Base-by-base conservation (phyloP, 2,888 invertebrate genomes). In the Nematopogon swammerdamellus region DNA sequence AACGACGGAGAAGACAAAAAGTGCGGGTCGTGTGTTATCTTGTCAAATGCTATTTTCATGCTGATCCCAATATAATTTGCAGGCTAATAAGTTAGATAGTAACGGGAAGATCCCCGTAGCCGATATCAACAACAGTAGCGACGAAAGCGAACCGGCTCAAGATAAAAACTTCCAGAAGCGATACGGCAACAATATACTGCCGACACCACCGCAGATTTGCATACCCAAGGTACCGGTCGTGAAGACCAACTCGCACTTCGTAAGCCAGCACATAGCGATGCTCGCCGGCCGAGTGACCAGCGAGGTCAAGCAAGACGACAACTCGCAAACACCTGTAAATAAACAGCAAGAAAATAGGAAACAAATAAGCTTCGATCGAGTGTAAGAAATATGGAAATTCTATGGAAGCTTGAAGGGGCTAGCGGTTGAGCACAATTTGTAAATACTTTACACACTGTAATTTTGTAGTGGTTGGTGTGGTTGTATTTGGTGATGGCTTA, bases 111-210 rank as follows among this genome's bases (percentile, higher is more conserved):
- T 30, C 4, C 14, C 16, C 29, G 16, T 46, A 49, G 36, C 18
- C 46, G 53, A 57, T 50, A 55, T n/a, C n/a, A n/a, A 58, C 53
- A 59, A 60, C 58, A 56, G 52, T 55, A 64, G 61, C 46, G 66
- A 63, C 54, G 65, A 63, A 56, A 65, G 63, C 57, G 68, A 69
- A 58, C 59, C 60, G 44, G 70, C 72, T 51, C 51, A 70, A 59
- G 75, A 80, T 64, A 72, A 70, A 62, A 70, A 72, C 54, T 80
- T 80, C 63, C 73, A 79, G 58, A 63, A 65, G 55, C 67, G 80
- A 72, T 80, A 80, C 56, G 80, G 80, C 59, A 74, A 79, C 60
- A 75, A 77, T 54, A 62, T 80, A 45, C 64, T 79, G 55, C 80
- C 80, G 46, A 61, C 77, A 60, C 71, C 80, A 44, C 79, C 79